A percentile compares a stretch with the other conserved stretches of the same genome.
phyloP scores from a whole-genome alignment of 2,113 vertebrate genomes.

The Dicerorhinus sumatrensis region DNA sequence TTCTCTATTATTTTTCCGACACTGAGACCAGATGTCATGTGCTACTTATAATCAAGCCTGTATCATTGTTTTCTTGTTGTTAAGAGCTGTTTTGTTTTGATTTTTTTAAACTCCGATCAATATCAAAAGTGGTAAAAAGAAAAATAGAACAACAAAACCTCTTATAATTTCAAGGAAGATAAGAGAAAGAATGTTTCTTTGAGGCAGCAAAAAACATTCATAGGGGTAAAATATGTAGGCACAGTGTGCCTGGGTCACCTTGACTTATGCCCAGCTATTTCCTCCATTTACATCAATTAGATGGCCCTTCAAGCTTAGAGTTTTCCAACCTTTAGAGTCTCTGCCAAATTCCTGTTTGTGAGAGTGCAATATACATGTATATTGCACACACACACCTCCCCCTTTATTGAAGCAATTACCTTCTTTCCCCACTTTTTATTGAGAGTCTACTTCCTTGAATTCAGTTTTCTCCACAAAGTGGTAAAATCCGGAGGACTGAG shows the following conservation, averaged over 20 bases:
- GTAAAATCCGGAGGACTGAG: conserved; percentile 8
- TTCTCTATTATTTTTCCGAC: neutral
- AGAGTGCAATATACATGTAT: neutral
- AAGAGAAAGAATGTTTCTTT: neutral
- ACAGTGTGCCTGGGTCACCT: neutral
- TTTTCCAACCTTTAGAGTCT: neutral
- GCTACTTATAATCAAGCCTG: neutral
- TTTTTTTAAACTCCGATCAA: neutral
- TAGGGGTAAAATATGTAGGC: neutral
- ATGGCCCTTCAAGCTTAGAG: neutral
- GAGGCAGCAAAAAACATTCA: neutral
- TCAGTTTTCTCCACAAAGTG: neutral
- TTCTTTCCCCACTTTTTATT: neutral
- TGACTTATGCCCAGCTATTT: neutral
- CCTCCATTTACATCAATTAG: neutral
- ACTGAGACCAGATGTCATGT: neutral
- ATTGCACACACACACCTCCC: neutral
- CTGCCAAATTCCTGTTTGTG: neutral
- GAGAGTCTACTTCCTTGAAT: neutral
- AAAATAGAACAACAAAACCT: neutral
- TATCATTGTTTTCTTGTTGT: neutral
- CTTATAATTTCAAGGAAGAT: conserved; percentile 32
- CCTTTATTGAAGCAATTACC: neutral
- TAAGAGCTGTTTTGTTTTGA: neutral
- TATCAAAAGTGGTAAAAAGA: neutral